Base-by-base conservation (phyloP, 2,797 vertebrate genomes). In the Gambelia wislizenii region DNA sequence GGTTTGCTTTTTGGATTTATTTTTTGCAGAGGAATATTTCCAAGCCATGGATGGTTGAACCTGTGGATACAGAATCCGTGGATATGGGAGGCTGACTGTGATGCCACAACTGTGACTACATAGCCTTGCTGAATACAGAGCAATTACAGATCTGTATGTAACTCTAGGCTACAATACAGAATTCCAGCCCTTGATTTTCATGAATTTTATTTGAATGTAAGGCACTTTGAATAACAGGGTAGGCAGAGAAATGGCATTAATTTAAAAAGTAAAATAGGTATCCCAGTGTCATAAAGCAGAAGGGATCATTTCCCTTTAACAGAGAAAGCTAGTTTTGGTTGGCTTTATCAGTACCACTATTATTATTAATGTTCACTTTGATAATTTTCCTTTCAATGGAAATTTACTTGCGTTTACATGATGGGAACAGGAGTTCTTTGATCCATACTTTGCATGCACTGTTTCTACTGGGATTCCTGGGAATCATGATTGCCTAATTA, bases 401-500 rank as follows among this genome's bases (percentile, higher is more conserved):
- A 84, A 39, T 91, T 90, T 92, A 80, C 91, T 91, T 59, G 89
- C 16, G 56, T 91, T 93, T 95, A 92, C 93, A 92, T 93, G 93
- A 87, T 77, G 91, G 90, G 64, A 93, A 91, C 83, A 85, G 81
- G 91, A 92, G 82, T 77, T 90, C 92, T 97, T 96, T 97, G 96
- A 97, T 96, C 95, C 96, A 86, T 91, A 94, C 93, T 90, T 95
- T 94, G 79, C 89, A 75, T 56, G 1, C 88, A 87, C 92, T 85
- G 84, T 92, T 96, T 95, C 89, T 94, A 88, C 87, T 77, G 36
- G 59, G 89, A 92, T 84, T 90, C 92, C 83, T 30, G 7, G 91
- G 91, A 96, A 94, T 88, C 83, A 91, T 88, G 96, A 95, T 95
- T 95, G 94, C 96, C 96, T 96, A 97, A 97, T 97, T 97, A 97